Percentiles rank a stretch among this genome's conserved stretches.
phyloP scores from a whole-genome alignment of 2,113 vertebrate genomes.

The Tamias sibiricus region DNA sequence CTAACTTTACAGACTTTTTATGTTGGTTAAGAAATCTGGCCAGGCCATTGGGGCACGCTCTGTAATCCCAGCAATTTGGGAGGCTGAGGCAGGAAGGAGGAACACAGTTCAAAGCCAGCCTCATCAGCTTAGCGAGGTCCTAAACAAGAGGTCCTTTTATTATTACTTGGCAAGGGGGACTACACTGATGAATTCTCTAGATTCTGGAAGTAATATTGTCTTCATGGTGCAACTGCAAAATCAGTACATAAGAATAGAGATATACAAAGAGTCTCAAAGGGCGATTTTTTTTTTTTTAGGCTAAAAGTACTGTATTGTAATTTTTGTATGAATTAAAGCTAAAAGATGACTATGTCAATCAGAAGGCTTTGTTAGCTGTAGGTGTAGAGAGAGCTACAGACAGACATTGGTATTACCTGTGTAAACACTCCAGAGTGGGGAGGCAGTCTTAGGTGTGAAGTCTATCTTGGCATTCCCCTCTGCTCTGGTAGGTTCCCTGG shows the following conservation, averaged over 20 bases:
- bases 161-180: background rate
- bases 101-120: too few species aligned
- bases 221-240: conserved; percentile 39
- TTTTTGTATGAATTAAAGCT: background rate
- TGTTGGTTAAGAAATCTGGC: background rate
- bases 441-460: background rate
- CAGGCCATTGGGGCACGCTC: too few species aligned
- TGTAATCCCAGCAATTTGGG: too few species aligned
- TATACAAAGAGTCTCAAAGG: background rate
- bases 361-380: background rate
- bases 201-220: conserved; percentile 37
- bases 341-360: background rate
- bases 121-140: too few species aligned
- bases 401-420: background rate
- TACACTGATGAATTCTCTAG: background rate
- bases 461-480: background rate
- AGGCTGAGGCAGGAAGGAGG: too few species aligned
- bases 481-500: background rate
- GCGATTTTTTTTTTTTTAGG: too few species aligned
- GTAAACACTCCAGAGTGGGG: background rate
- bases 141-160: background rate
- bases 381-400: background rate
- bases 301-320: background rate
- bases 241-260: background rate
- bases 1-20: background rate